Conservation (phyloP, 2,113 vertebrate genomes). For the Strigops habroptila region DNA sequence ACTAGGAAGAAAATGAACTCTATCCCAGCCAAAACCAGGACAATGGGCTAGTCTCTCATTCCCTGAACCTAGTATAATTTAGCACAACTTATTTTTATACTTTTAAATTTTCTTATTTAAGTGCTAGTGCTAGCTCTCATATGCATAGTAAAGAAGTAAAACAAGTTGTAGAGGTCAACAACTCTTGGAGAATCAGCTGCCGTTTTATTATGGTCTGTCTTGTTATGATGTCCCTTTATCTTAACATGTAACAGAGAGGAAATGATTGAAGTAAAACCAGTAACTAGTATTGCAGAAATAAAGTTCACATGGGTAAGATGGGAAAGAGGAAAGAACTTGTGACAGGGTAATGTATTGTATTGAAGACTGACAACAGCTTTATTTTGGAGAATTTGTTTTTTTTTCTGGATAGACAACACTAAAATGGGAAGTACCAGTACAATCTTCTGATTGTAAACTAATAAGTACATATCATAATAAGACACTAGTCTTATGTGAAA, state of each 20-base stretch:
- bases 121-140: background rate
- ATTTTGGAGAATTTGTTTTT: background rate
- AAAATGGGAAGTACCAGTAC: background rate
- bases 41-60: background rate
- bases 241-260: background rate
- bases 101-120: background rate
- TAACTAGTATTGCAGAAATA: background rate
- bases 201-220: background rate
- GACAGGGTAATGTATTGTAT: background rate
- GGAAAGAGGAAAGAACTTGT: background rate
- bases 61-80: background rate
- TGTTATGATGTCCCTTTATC: background rate
- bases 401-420: background rate
- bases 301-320: background rate
- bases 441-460: background rate
- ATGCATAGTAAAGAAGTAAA: background rate
- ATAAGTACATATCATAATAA: background rate
- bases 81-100: background rate
- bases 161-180: background rate
- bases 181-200: background rate
- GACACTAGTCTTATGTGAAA: background rate
- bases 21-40: background rate
- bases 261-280: background rate
- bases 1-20: background rate
- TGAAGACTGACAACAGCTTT: background rate